Conservation (phyloP, 2,113 vertebrate species). For the Tricholaema leucomelas region DNA sequence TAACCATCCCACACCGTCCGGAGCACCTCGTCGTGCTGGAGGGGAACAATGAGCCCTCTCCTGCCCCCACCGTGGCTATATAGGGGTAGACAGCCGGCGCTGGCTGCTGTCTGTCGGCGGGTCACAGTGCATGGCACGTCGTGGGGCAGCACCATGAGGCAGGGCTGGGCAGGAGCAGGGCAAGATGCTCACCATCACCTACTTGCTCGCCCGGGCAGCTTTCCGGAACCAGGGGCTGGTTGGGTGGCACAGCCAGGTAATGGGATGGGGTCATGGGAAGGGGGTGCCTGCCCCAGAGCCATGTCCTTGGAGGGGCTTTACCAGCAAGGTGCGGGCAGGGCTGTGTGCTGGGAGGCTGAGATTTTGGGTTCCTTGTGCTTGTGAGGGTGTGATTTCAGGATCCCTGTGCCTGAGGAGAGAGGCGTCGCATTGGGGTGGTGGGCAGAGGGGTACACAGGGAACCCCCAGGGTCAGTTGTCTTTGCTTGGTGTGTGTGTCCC, state of each 20-base stretch:
- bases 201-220: constrained; percentile 58
- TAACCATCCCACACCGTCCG: background rate
- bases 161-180: background rate
- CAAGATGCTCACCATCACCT: constrained; percentile 70
- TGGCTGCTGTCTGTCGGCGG: background rate
- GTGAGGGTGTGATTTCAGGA: background rate
- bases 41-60: background rate
- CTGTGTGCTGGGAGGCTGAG: background rate
- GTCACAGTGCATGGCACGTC: background rate
- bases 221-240: background rate
- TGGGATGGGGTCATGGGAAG: accelerated
- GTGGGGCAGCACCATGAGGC: constrained; percentile 13
- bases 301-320: too few species aligned
- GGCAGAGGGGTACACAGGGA: accelerated
- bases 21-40: background rate
- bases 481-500: background rate
- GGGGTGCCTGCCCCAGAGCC: background rate
- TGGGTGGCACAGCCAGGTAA: background rate
- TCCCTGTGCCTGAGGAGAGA: accelerated
- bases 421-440: accelerated
- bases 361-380: background rate
- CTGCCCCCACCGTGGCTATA: constrained; percentile 26
- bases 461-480: background rate
- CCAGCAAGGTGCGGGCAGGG: background rate
- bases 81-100: background rate